A percentile compares a stretch with the other conserved stretches of the same genome.
phyloP scores from a whole-genome alignment of 2,888 invertebrate genomes.

The Tanypteryx hageni region DNA sequence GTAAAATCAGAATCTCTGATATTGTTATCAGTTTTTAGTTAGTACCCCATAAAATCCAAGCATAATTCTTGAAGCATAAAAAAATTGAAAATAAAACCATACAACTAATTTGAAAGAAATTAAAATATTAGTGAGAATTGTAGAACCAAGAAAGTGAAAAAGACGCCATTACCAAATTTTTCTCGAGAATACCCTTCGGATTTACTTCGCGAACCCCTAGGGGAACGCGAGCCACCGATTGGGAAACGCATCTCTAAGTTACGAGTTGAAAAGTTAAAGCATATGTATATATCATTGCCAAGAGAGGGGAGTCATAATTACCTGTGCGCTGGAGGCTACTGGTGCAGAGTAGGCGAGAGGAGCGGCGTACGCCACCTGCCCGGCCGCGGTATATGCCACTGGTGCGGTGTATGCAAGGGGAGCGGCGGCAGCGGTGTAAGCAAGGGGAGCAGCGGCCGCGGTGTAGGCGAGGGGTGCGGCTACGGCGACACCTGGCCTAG shows the following conservation, averaged over 20 bases:
- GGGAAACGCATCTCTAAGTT: neutral
- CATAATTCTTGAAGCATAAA: too few species aligned
- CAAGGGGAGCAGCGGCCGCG: neutral
- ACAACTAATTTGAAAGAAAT: too few species aligned
- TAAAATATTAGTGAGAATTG: too few species aligned
- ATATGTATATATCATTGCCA: neutral
- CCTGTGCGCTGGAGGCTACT: conserved; percentile 49
- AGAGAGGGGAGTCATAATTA: neutral
- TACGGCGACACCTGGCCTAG: neutral
- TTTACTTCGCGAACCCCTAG: too few species aligned
- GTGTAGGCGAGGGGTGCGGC: conserved; percentile 10
- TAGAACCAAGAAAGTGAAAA: too few species aligned
- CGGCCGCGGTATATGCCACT: neutral
- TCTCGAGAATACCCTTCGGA: neutral
- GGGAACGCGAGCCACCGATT: too few species aligned
- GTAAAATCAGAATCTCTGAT: neutral
- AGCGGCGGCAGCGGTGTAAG: neutral
- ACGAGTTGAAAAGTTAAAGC: neutral
- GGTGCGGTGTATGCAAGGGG: neutral
- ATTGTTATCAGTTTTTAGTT: too few species aligned
- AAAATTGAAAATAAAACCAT: too few species aligned
- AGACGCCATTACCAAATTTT: too few species aligned
- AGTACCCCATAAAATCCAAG: too few species aligned
- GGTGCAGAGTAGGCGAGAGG: conserved; percentile 40
- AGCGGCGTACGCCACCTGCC: neutral